phyloP scores from a whole-genome alignment of 2,888 invertebrate species.

The Aleiodes testaceus region DNA sequence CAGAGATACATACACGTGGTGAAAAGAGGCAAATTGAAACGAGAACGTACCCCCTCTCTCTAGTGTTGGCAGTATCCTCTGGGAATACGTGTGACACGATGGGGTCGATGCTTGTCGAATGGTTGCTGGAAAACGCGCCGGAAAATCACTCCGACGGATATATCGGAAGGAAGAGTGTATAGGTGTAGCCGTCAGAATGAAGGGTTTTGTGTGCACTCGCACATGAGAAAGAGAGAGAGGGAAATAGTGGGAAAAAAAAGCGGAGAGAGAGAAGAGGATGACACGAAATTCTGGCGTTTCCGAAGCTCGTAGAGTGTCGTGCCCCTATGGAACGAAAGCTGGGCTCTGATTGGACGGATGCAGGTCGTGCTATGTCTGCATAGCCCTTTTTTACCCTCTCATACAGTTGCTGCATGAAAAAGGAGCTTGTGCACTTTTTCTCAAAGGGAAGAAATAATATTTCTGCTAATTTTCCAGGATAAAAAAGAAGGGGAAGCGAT shows the following conservation, averaged over 20 bases:
- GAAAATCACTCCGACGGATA: slow-evolving; percentile 27
- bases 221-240: not conserved
- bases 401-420: slow-evolving; percentile 14
- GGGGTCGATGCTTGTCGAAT: slow-evolving; percentile 27
- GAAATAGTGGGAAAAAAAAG: slow-evolving; percentile 9
- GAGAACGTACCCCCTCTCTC: not conserved
- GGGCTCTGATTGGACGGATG: slow-evolving; percentile 64
- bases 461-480: too few relatives aligned
- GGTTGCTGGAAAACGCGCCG: slow-evolving; percentile 11
- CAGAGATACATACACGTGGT: not conserved
- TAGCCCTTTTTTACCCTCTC: slow-evolving; percentile 47
- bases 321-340: slow-evolving; percentile 12
- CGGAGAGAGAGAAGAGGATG: not conserved
- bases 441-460: too few relatives aligned
- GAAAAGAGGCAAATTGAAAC: slow-evolving; percentile 26
- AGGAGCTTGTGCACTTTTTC: too few relatives aligned
- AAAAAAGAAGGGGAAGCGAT: too few relatives aligned
- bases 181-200: slow-evolving; percentile 10
- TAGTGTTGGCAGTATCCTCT: slow-evolving; percentile 4
- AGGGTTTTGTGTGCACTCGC: slow-evolving; percentile 16
- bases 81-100: slow-evolving; percentile 31
- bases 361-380: slow-evolving; percentile 63
- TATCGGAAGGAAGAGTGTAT: slow-evolving; percentile 9
- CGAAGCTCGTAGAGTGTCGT: slow-evolving; percentile 23
- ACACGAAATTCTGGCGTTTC: slow-evolving; percentile 25